Base-by-base conservation (phyloP, 2,888 invertebrate species). In the Ctena decussata region DNA sequence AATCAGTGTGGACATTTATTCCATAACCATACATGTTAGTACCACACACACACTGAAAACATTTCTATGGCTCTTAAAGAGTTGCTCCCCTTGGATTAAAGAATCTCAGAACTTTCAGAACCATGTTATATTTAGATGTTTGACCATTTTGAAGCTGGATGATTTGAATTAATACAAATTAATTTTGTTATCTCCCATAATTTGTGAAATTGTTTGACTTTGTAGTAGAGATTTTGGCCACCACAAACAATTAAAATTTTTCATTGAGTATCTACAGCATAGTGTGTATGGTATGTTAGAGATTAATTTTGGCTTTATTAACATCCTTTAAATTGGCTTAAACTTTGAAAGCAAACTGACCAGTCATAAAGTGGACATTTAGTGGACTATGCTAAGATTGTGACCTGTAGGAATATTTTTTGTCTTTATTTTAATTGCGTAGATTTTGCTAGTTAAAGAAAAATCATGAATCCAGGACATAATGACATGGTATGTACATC, bases 221-320 rank as follows among this genome's bases (percentile, higher is more conserved):
- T n/a, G n/a, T n/a, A n/a, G n/a, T n/a, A n/a, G n/a, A n/a, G n/a
- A 57, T 15, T 35, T 65, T 65, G 65, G 1, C 65, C 65, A 65
- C 15, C 21, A 18, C 5, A 15, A n/a, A 35, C 24, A 32, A 65
- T 65, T 65, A 65, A 65, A 65, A 65, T 65, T 35, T 32, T 65
- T 65, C 18, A n/a, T 18, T 30, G 1, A 1, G 6, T 5, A 65
- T 35, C 65, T 35, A 32, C 35, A 65, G 30, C 65, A 27, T 35
- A 65, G 65, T 65, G 65, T 65, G 24, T 65, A 65, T 65, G 65
- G 65, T 65, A 65, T 65, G 32, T 65, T 6, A 18, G 65, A 35
- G 65, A 65, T 65, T 65, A 65, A 65, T 65, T 35, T 35, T 35
- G 35, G 24, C 65, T 35, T 35, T 65, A 65, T 65, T 32, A 65